These are phyloP conservation scores for Premnoplex brunnescens DNA, from an alignment of 2,797 vertebrate genomes.

Conservation along the genomic window DNA sequence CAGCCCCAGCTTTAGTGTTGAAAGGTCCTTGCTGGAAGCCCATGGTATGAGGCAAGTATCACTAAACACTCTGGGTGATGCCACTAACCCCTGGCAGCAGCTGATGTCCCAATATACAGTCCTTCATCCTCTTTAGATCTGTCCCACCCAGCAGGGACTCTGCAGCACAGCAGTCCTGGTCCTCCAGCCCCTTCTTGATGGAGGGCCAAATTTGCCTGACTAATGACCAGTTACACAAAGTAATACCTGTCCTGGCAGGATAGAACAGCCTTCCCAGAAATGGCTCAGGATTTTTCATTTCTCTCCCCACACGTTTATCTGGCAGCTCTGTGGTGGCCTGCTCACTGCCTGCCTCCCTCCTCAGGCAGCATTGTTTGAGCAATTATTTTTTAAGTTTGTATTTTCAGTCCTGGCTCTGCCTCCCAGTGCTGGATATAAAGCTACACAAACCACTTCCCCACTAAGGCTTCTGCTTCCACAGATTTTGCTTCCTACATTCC, in stretches of 20 bases:
- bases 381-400: neutral
- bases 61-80: neutral
- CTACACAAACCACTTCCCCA: neutral
- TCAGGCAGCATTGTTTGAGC: neutral
- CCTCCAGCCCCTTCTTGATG: neutral
- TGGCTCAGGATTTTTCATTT: neutral
- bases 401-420: neutral
- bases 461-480: neutral
- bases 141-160: neutral
- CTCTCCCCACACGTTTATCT: neutral
- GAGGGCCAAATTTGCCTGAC: neutral
- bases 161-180: neutral
- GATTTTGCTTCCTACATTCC: neutral
- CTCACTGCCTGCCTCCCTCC: neutral
- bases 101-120: fast-evolving
- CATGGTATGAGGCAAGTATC: neutral
- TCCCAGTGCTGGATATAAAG: neutral
- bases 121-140: neutral
- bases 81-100: neutral
- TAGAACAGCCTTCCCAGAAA: neutral
- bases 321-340: neutral
- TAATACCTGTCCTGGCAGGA: neutral
- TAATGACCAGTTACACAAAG: neutral
- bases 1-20: neutral
- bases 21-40: neutral